Conservation (phyloP, 2,113 vertebrate genomes). For the Orycteropus afer region DNA sequence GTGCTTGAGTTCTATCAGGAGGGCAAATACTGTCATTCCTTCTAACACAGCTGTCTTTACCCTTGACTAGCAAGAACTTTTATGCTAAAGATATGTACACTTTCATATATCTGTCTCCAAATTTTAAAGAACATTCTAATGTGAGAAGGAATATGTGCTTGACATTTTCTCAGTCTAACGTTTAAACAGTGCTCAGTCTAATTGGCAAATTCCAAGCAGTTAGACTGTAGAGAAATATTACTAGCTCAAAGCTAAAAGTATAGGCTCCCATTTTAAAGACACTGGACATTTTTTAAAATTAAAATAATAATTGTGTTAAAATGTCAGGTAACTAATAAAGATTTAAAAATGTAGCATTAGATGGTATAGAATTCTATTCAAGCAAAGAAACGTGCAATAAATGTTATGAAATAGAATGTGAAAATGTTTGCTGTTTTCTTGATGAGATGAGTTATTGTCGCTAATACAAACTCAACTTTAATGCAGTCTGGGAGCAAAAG, state of each 20-base stretch:
- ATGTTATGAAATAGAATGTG: not conserved
- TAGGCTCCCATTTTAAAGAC: not conserved
- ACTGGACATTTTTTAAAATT: not conserved
- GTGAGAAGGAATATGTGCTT: not conserved
- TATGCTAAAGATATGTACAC: not conserved
- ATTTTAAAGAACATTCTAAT: constrained; percentile 18
- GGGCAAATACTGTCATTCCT: not conserved
- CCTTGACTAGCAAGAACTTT: not conserved
- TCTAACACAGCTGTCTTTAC: not conserved
- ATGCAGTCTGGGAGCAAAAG: not conserved
- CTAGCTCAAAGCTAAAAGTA: not conserved
- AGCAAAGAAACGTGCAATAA: not conserved
- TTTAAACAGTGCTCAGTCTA: not conserved
- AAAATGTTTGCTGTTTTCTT: not conserved
- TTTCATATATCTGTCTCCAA: not conserved
- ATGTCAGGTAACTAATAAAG: not conserved
- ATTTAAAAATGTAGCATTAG: too few species aligned
- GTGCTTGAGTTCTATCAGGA: not conserved
- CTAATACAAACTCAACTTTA: not conserved
- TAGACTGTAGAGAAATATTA: not conserved
- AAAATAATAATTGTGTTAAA: not conserved
- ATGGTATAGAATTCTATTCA: accelerated
- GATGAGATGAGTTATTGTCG: constrained; percentile 14
- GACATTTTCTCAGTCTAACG: not conserved
- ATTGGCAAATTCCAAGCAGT: not conserved